Conservation (phyloP, 2,888 invertebrate genomes). For the Spisula subtruncata region DNA sequence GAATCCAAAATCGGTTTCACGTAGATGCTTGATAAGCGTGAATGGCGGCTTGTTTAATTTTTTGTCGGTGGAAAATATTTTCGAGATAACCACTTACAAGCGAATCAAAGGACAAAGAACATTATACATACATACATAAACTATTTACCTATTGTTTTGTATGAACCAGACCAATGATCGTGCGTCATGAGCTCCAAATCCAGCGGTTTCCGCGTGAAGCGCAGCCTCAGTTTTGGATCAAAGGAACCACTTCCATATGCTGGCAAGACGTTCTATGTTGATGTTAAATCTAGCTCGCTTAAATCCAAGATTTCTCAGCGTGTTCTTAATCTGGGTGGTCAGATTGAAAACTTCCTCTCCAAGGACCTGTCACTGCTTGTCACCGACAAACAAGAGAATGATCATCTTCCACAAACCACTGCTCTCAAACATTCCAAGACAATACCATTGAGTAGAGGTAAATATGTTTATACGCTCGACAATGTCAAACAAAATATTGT, state of each 20-base stretch:
- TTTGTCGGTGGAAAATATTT: background rate
- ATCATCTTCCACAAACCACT: background rate
- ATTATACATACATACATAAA: background rate
- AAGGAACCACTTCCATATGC: conserved; percentile 58
- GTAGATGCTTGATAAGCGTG: conserved; percentile 23
- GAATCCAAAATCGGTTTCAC: conserved; percentile 6
- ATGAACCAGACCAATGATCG: background rate
- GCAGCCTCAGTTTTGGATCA: conserved; percentile 68
- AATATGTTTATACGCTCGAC: no score
- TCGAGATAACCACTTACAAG: background rate
- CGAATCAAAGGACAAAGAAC: background rate
- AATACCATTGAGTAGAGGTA: conserved; percentile 74
- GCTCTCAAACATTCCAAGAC: conserved; percentile 13
- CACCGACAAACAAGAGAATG: conserved; percentile 62
- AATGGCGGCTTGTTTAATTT: conserved; percentile 44
- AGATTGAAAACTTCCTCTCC: conserved; percentile 73
- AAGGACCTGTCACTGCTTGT: conserved; percentile 72
- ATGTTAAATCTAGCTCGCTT: conserved; percentile 65
- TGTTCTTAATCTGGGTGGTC: conserved; percentile 71
- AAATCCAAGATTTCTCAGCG: conserved; percentile 64
- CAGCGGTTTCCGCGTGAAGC: conserved; percentile 60
- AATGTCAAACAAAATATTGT: no score
- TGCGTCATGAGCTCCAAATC: conserved; percentile 58
- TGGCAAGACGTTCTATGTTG: conserved; percentile 71
- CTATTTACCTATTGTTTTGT: background rate